These are phyloP conservation scores for Lagopus muta DNA, from an alignment of 2,113 vertebrate genomes.

Conservation along the genomic window DNA sequence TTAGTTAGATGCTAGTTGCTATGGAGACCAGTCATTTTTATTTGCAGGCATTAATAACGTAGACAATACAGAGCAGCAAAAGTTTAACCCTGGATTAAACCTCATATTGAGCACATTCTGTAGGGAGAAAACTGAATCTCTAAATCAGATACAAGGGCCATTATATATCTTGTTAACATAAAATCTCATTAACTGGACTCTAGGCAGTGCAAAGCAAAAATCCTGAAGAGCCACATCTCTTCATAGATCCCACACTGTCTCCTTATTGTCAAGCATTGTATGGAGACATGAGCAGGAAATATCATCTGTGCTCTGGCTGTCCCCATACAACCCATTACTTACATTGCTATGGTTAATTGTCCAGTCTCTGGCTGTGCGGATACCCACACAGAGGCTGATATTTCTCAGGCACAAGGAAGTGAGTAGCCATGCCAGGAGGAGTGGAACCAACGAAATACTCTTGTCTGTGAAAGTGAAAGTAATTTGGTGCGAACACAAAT, in stretches of 20 bases:
- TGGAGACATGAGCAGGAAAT: neutral
- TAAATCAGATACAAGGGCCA: slow-evolving; percentile 47
- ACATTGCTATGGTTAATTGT: neutral
- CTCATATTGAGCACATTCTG: slow-evolving; percentile 18
- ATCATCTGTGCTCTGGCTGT: neutral
- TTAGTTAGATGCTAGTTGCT: slow-evolving; percentile 68
- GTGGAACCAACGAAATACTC: neutral
- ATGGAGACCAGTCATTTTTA: slow-evolving; percentile 70
- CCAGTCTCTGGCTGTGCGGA: neutral
- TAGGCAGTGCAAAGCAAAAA: neutral
- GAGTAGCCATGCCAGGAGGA: neutral
- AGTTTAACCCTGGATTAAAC: slow-evolving; percentile 63
- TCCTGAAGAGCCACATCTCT: neutral
- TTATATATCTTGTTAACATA: slow-evolving; percentile 28
- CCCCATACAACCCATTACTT: neutral
- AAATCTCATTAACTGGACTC: slow-evolving; percentile 34
- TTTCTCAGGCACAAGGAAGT: neutral
- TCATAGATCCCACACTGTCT: neutral
- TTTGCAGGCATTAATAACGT: slow-evolving; percentile 59
- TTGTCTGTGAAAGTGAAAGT: neutral
- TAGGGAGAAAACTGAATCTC: slow-evolving; percentile 45
- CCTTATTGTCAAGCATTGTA: fast-evolving
- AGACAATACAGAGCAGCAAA: slow-evolving; percentile 54
- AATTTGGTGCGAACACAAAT: neutral
- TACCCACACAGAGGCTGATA: fast-evolving